phyloP scores from a whole-genome alignment of 2,888 invertebrate genomes.

The Apantesis nais region DNA sequence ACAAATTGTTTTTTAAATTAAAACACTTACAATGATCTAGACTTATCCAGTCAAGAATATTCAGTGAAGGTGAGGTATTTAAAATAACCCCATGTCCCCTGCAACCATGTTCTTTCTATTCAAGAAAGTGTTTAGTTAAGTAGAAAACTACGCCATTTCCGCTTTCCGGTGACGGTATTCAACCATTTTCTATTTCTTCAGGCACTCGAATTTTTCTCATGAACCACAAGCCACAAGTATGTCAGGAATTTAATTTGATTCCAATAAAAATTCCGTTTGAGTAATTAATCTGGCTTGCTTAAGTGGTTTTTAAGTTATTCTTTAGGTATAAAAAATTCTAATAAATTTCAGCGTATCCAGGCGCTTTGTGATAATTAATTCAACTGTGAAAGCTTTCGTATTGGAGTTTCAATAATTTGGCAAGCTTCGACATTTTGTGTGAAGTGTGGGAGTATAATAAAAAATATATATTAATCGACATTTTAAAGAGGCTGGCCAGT shows the following conservation, averaged over 20 bases:
- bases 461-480: neutral
- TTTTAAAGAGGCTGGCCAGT: neutral
- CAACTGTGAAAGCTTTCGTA: constrained; percentile 24
- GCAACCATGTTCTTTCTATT: too few species aligned
- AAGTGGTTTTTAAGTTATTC: constrained; percentile 47
- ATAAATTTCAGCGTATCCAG: constrained; percentile 20
- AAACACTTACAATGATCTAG: too few species aligned
- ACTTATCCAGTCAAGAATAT: too few species aligned
- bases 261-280: constrained; percentile 45
- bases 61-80: too few species aligned
- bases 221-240: neutral
- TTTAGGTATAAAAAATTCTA: constrained; percentile 22
- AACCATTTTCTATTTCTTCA: neutral
- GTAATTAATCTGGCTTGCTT: constrained; percentile 43
- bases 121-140: neutral
- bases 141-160: neutral
- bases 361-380: constrained; percentile 41
- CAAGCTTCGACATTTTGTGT: constrained; percentile 1
- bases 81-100: too few species aligned
- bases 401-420: neutral
- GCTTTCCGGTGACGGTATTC: neutral
- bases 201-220: neutral
- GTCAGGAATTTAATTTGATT: constrained; percentile 36
- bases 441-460: neutral
- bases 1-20: too few species aligned